These are phyloP conservation scores for Druceiella hillmani DNA, from an alignment of 2,888 invertebrate genomes.

Conservation along the genomic window DNA sequence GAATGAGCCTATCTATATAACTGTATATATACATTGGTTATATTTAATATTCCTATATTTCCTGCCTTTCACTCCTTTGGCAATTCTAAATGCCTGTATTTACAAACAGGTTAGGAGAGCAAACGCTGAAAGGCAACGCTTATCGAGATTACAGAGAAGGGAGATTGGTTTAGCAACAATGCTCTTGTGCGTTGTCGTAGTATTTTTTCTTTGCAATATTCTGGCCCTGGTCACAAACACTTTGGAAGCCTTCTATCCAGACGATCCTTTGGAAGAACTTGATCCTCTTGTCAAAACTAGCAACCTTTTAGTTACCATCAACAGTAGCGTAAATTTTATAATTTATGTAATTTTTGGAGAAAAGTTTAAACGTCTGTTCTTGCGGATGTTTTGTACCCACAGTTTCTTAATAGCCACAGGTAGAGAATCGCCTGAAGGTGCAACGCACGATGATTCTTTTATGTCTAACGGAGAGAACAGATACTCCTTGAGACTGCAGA, in stretches of 20 bases:
- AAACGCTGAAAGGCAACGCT: constrained; percentile 81
- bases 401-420: constrained; percentile 47
- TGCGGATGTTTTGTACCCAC: constrained; percentile 70
- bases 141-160: constrained; percentile 84
- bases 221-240: constrained; percentile 82
- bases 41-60: constrained; percentile 93
- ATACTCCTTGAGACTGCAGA: too few relatives aligned
- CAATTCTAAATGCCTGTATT: constrained; percentile 86
- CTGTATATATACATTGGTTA: constrained; percentile 90
- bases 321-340: constrained; percentile 96
- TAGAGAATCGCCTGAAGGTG: constrained; percentile 54
- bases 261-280: constrained; percentile 35
- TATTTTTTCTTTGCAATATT: constrained; percentile 91
- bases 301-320: constrained; percentile 92
- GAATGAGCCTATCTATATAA: constrained; percentile 69
- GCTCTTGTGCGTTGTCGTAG: constrained; percentile 90
- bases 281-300: constrained; percentile 73
- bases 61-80: constrained; percentile 83
- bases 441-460: constrained; percentile 78
- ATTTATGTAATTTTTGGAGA: constrained; percentile 98
- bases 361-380: constrained; percentile 86
- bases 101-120: constrained; percentile 86
- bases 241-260: constrained; percentile 82
- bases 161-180: constrained; percentile 94
- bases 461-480: constrained; percentile 77